These are phyloP conservation scores for Drepana arcuata DNA, from an alignment of 1,140 invertebrate genomes.

Conservation along the genomic window DNA sequence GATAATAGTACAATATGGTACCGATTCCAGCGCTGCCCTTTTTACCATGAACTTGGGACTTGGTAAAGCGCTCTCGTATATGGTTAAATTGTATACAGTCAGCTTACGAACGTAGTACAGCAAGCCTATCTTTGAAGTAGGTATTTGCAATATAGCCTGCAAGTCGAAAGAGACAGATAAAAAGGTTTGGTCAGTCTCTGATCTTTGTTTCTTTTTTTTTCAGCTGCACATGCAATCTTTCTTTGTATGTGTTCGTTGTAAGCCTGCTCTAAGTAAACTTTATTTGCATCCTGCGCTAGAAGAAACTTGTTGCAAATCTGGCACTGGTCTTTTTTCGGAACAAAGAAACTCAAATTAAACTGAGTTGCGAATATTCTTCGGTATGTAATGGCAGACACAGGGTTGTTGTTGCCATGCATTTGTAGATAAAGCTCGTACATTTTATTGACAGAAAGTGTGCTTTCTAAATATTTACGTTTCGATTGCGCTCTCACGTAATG, in stretches of 20 bases:
- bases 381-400: background rate
- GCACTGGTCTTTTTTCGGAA: background rate
- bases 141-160: background rate
- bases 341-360: background rate
- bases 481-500: background rate
- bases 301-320: background rate
- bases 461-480: background rate
- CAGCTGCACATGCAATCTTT: background rate
- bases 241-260: background rate
- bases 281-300: background rate
- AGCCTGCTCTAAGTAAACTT: background rate
- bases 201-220: background rate
- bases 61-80: background rate
- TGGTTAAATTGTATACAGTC: background rate
- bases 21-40: slow-evolving; percentile 8
- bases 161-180: background rate
- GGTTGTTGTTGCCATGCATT: background rate
- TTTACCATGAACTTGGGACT: background rate
- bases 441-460: background rate
- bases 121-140: background rate
- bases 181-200: background rate
- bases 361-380: background rate
- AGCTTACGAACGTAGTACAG: background rate
- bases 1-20: slow-evolving; percentile 7
- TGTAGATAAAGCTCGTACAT: background rate